Conservation (phyloP, 2,113 vertebrate genomes). For the Phainopepla nitens region DNA sequence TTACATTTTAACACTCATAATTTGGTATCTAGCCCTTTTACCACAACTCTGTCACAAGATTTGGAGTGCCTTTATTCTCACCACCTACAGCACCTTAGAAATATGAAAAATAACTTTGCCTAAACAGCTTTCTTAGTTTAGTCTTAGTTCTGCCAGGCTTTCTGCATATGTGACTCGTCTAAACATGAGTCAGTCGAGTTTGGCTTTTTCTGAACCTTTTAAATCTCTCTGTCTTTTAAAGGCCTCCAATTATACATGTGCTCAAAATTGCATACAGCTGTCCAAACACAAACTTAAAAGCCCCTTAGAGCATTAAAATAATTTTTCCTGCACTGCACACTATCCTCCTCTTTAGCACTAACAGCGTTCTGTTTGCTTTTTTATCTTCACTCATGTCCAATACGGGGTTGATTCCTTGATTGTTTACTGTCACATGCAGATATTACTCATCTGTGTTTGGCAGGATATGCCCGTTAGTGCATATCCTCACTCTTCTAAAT, state of each 20-base stretch:
- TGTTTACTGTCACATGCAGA: background rate
- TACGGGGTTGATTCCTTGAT: background rate
- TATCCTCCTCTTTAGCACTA: background rate
- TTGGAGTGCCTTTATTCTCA: background rate
- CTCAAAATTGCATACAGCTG: slow-evolving; percentile 5
- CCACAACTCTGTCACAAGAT: background rate
- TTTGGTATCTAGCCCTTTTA: background rate
- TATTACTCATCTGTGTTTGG: background rate
- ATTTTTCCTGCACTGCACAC: background rate
- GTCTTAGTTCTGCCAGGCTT: background rate
- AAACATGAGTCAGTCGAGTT: background rate
- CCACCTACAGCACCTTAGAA: background rate
- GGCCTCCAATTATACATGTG: background rate
- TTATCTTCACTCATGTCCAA: background rate
- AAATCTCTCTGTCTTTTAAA: background rate
- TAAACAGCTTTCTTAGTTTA: background rate
- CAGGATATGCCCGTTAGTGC: background rate
- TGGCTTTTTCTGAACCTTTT: background rate
- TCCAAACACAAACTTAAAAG: slow-evolving; percentile 45
- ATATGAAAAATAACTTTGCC: background rate
- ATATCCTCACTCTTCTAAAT: background rate
- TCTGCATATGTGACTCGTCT: background rate
- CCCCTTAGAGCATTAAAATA: background rate
- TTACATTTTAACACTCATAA: background rate
- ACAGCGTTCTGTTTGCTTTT: background rate